Conservation (phyloP, 2,113 vertebrate genomes). For the Chlamydotis undulata region DNA sequence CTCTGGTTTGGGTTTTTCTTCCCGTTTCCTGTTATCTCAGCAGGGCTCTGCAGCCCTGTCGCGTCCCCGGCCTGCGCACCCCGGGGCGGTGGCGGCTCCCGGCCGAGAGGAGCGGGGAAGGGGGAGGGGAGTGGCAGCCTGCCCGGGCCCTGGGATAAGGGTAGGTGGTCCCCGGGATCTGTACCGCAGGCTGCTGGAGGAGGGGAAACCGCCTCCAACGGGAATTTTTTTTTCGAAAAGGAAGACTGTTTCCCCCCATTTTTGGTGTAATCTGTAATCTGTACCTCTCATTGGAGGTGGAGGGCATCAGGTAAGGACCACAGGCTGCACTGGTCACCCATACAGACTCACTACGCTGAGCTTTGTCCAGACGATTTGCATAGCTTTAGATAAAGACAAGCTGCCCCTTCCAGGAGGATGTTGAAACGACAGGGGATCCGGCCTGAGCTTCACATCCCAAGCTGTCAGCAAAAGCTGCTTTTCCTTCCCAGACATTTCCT, state of each 20-base stretch:
- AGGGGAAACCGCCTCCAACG: no score
- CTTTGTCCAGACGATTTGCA: not conserved
- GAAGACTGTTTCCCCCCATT: not conserved
- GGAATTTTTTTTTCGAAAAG: not conserved
- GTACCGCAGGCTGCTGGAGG: fast-evolving
- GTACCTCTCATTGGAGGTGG: not conserved
- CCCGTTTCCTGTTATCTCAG: not conserved
- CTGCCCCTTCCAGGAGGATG: not conserved
- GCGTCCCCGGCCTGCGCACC: not conserved
- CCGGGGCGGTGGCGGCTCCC: not conserved
- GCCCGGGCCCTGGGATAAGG: fast-evolving
- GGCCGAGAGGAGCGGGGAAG: not conserved
- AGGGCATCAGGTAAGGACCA: not conserved
- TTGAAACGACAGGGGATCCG: not conserved
- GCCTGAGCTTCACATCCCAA: not conserved
- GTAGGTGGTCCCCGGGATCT: fast-evolving
- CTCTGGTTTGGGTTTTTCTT: no score
- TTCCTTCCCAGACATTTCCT: not conserved
- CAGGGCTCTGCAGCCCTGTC: not conserved
- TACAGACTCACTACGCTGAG: fast-evolving
- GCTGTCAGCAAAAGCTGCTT: not conserved
- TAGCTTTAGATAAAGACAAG: not conserved
- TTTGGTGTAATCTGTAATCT: not conserved
- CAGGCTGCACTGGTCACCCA: not conserved
- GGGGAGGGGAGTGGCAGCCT: no score